A percentile compares a stretch with the other conserved stretches of the same genome.
Evolutionary conservation across 1,140 invertebrate species (phyloP).

Genomic region (Panagrolaimus sp.): DNA sequence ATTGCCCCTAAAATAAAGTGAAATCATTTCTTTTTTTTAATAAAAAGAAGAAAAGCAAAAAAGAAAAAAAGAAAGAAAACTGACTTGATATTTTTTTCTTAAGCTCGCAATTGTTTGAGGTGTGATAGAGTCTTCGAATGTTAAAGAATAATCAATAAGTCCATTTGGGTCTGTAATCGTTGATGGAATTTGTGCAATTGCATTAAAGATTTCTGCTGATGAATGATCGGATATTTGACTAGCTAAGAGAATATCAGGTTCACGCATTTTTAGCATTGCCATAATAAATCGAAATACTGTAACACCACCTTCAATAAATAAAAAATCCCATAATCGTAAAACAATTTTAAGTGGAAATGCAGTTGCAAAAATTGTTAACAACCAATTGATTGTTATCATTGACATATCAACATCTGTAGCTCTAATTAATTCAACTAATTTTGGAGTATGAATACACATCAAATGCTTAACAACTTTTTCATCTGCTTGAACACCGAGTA

Average conservation of each 20-base stretch:
- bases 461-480: slow-evolving; percentile 84
- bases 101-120: slow-evolving; percentile 45
- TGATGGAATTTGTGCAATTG: slow-evolving; percentile 43
- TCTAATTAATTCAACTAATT: slow-evolving; percentile 78
- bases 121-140: slow-evolving; percentile 56
- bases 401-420: slow-evolving; percentile 85
- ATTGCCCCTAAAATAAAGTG: slow-evolving; percentile 33
- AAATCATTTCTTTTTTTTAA: too few relatives aligned
- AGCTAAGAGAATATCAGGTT: slow-evolving; percentile 43
- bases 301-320: slow-evolving; percentile 84
- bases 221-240: slow-evolving; percentile 14
- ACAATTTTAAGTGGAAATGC: slow-evolving; percentile 95
- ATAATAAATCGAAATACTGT: slow-evolving; percentile 82
- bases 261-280: slow-evolving; percentile 52
- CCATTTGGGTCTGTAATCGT: slow-evolving; percentile 37
- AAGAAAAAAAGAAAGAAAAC: too few relatives aligned
- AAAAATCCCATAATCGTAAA: slow-evolving; percentile 89
- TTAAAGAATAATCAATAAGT: slow-evolving; percentile 62
- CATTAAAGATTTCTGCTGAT: slow-evolving; percentile 47
- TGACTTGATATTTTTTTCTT: slow-evolving; percentile 56
- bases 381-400: slow-evolving; percentile 93
- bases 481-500: slow-evolving; percentile 79
- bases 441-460: slow-evolving; percentile 76
- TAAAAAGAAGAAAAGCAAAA: too few relatives aligned
- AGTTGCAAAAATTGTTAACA: slow-evolving; percentile 91